Base-by-base conservation (phyloP, 2,113 vertebrate species). In the Delphinapterus leucas region DNA sequence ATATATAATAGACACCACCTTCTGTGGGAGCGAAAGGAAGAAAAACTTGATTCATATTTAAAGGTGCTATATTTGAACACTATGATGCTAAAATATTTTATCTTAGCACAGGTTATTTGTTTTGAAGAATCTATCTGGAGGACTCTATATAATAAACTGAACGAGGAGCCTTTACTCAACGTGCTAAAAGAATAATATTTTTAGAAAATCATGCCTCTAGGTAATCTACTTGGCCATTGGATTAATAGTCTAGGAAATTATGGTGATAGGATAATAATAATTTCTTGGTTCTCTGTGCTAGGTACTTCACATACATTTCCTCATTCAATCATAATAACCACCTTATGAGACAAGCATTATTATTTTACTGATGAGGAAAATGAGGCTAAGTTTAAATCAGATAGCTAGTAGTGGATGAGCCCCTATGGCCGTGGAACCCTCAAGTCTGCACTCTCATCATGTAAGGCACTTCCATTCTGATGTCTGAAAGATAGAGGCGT, bases 41-140 rank as follows among this genome's bases (percentile, higher is more conserved):
- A 90, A 94, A 97, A 65, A 61, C 11, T 65, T 84, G 67, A 93
- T 89, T 96, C 41, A 26, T 93, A 95, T 85, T 93, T 96, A 95
- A 97, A 96, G 63, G 71, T 94, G 61, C 47, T 92, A 21, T 38
- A 81, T 95, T 93, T 83, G 79, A 95, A 8, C 94, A 83, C 83
- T 90, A 79, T 41, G 28, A 38, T 96, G 41, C 90, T 92, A 92
- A 97, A 97, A 77, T 96, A 63, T 93, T 96, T 97, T 90, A 65
- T 87, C 67, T 93, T 90, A 90, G 65, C 53, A 68, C 31, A 86
- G 67, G 68, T 20, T 58, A 82, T 79, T 82, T 90, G 23, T 89
- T 94, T 93, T 65, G 55, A 96, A 95, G 55, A 97, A 79, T 96
- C 58, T 84, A 61, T 96, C 76, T 91, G 79, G 55, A 88, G 44